Base-by-base conservation (phyloP, 2,888 invertebrate genomes). In the Cataglyphis cursor region DNA sequence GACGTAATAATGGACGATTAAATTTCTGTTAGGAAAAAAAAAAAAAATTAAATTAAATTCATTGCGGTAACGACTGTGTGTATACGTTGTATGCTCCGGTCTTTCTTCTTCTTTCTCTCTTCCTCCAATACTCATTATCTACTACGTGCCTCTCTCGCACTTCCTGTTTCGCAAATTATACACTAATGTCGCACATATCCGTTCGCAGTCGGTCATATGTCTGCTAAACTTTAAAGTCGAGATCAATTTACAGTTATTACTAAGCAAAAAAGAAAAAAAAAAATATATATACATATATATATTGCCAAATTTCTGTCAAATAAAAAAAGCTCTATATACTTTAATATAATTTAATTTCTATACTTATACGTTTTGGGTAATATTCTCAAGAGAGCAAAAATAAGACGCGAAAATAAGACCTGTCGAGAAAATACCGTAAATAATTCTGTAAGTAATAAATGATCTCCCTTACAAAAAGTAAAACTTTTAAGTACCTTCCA, bases 101-200 rank as follows among this genome's bases (percentile, higher is more conserved):
- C 21, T 38, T 78, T 44, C 51, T 61, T 61, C 35, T 41, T 59
- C 35, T 59, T 9, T 31, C 66, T 66, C 38, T 51, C 51, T 74
- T 61, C 24, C 38, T 28, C 12, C 62, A 57, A 68, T 82, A 76
- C 21, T 82, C 78, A 62, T 82, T 82, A 82, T 76, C 78, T 82
- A 35, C 54, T 59, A 70, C 24, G 1, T 54, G 82, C 9, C 61
- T 38, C 28, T 57, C 48, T 64, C 51, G 61, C 44, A 74, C 78
- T 82, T 84, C 83, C 82, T 82, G 82, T 82, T 81, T 83, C 35
- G 59, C 5, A 80, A 70, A 80, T 80, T 70, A 80, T 31, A 72
- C 21, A 44, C 24, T 76, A 54, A 38, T 70, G 24, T 80, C 15
- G 59, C 44, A 70, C 18, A 70, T 78, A 78, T 78, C 78, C 72